Base-by-base conservation (phyloP, 2,888 invertebrate species). In the Drosophila bunnanda region DNA sequence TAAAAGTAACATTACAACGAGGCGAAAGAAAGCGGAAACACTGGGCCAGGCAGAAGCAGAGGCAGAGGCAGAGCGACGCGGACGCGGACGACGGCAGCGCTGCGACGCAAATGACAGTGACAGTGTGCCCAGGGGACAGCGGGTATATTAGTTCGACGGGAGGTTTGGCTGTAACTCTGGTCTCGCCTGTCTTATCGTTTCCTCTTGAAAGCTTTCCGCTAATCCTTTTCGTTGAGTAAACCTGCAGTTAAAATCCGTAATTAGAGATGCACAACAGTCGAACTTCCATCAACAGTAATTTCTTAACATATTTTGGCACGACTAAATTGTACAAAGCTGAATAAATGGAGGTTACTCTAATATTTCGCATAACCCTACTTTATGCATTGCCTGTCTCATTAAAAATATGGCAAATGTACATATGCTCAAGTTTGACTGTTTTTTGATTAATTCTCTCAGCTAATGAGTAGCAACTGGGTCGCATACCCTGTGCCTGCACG, bases 1-100 rank as follows among this genome's bases (percentile, higher is more conserved):
- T 85, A 85, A 85, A 88, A 88, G 85, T 89, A 87, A 85, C 89
- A 89, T 89, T 85, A 89, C 89, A 85, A 87, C 84, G 54, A 66
- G 54, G 54, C 66, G 82, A 85, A 85, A 85, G 88, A 87, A 89
- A 89, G 89, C 89, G 89, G 84, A 89, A 85, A 87, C 89, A 83
- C 84, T 86, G 88, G 87, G 87, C 76, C 89, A 84, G 82, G 84
- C 84, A 85, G 76, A 77, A 73, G 72, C 54, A 56, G 41, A 41
- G 41, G 41, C 41, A 46, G 46, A 46, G 50, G 41, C 41, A 46
- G 46, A 46, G 50, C 88, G 82, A 78, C 74, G 85, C 88, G 77
- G 88, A 53, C 66, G 53, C 39, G 61, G 66, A 65, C 81, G 46
- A 66, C 61, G 79, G 73, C 73, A 55, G 68, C 57, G 58, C 82